Evolutionary conservation across 2,113 vertebrate genomes (phyloP).

Genomic region (Microtus ochrogaster): DNA sequence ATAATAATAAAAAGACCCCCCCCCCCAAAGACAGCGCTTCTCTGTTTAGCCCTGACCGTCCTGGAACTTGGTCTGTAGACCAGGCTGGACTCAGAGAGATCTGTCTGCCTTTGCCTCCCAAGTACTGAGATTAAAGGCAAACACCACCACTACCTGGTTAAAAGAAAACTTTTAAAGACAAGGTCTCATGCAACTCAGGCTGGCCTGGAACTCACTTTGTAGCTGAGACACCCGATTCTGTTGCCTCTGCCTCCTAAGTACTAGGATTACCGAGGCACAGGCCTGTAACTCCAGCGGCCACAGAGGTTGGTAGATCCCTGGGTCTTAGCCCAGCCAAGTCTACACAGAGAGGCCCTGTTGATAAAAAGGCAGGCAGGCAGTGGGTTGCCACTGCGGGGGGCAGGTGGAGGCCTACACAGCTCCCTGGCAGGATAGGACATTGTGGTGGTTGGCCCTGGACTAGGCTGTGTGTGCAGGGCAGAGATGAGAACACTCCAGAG

Average conservation of each 20-base stretch:
- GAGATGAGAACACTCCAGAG: too few relatives aligned
- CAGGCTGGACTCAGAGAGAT: background rate
- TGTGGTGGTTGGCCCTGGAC: background rate
- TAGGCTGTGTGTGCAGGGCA: background rate
- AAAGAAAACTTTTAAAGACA: background rate
- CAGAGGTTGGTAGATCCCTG: background rate
- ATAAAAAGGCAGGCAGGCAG: background rate
- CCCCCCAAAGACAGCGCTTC: background rate
- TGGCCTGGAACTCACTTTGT: background rate
- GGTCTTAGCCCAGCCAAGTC: background rate
- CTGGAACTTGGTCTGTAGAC: background rate
- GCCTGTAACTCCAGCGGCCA: background rate
- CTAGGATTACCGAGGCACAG: background rate
- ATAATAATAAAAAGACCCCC: background rate
- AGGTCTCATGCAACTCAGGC: background rate
- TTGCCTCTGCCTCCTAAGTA: background rate
- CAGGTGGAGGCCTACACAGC: fast-evolving
- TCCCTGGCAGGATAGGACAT: background rate
- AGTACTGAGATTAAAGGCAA: background rate
- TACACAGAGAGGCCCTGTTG: background rate
- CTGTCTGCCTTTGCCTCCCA: background rate
- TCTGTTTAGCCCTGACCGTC: background rate
- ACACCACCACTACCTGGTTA: background rate
- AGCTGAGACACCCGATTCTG: background rate
- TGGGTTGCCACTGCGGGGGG: background rate